Conservation (phyloP, 2,797 vertebrate species). For the Manis javanica region DNA sequence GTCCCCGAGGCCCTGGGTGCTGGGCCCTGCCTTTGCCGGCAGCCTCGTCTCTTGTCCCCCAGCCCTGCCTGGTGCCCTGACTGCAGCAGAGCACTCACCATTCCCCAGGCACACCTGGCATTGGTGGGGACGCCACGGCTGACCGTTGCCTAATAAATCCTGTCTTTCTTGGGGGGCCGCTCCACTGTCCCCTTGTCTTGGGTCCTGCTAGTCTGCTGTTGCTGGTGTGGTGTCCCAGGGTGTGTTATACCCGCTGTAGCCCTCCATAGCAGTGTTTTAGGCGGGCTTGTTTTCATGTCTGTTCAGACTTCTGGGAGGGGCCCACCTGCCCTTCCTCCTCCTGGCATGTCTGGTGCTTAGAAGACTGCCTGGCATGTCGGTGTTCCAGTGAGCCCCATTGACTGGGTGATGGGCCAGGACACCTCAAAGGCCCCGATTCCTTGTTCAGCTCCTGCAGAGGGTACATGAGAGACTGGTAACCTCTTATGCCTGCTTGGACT, state of each 20-base stretch:
- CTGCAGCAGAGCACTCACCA: accelerated
- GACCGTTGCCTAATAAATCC: background rate
- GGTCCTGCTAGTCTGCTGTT: accelerated
- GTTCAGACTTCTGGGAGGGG: background rate
- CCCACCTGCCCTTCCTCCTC: background rate
- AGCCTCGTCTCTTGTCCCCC: background rate
- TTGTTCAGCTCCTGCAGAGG: background rate
- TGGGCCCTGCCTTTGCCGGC: background rate
- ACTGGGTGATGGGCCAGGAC: background rate
- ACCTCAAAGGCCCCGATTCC: background rate
- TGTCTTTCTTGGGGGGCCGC: background rate
- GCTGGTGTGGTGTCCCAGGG: no score
- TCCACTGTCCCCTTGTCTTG: background rate
- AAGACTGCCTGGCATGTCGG: background rate
- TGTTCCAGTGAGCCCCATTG: background rate
- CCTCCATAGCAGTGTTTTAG: accelerated
- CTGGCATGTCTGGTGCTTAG: background rate
- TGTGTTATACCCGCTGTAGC: background rate
- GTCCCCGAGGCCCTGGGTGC: background rate
- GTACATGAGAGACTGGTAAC: background rate
- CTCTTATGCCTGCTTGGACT: background rate
- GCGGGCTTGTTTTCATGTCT: background rate
- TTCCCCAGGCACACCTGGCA: background rate
- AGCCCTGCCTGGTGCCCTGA: background rate
- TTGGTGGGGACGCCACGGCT: background rate